Evolutionary conservation across 1,140 invertebrate genomes (phyloP).

Genomic region (Drosophila ficusphila): DNA sequence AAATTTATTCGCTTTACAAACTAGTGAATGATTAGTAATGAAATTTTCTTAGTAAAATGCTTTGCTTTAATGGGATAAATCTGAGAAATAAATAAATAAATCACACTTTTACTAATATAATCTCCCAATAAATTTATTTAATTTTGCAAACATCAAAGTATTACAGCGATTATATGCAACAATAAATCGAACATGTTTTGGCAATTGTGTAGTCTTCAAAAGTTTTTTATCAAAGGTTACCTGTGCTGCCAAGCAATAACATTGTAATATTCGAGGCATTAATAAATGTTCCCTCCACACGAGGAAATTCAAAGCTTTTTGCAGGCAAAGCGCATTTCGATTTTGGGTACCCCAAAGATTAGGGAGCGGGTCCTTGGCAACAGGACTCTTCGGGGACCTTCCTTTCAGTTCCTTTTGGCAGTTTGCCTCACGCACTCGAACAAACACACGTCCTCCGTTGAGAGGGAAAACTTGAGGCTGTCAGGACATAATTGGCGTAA

Average conservation of each 20-base stretch:
- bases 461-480: slow-evolving; percentile 59
- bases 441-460: slow-evolving; percentile 24
- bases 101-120: background rate
- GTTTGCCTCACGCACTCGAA: slow-evolving; percentile 40
- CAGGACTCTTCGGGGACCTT: slow-evolving; percentile 26
- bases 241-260: background rate
- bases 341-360: slow-evolving; percentile 4
- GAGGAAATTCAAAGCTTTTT: slow-evolving; percentile 9
- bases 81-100: background rate
- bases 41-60: background rate
- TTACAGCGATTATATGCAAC: slow-evolving; percentile 15
- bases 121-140: background rate
- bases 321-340: slow-evolving; percentile 10
- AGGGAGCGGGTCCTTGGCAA: slow-evolving; percentile 31
- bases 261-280: slow-evolving; percentile 39
- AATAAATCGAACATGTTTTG: slow-evolving; percentile 12
- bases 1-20: slow-evolving; percentile 49
- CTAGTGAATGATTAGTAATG: slow-evolving; percentile 20
- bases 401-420: slow-evolving; percentile 36
- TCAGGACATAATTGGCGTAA: slow-evolving; percentile 74
- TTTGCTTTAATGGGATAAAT: background rate
- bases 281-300: slow-evolving; percentile 10
- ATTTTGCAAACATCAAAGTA: too few species aligned
- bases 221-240: slow-evolving; percentile 34
- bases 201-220: slow-evolving; percentile 20